phyloP scores from a whole-genome alignment of 1,140 invertebrate genomes.

The Paraescarpia echinospica region DNA sequence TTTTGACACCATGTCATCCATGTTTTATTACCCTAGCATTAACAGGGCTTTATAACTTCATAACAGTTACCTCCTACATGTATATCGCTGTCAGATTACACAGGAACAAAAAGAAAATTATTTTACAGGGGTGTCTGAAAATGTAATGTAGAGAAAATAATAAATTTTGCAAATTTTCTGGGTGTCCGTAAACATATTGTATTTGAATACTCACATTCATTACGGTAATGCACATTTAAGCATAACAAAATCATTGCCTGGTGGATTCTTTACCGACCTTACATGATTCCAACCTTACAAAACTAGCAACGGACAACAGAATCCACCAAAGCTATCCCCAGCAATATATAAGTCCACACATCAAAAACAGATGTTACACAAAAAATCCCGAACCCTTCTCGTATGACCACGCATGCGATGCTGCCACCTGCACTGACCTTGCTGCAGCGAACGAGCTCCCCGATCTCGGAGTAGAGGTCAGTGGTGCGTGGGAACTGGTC shows the following conservation, averaged over 20 bases:
- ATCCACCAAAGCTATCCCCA: not conserved
- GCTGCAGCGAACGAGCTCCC: constrained; percentile 71
- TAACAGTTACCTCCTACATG: no score
- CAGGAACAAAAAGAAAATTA: no score
- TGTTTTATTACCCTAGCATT: no score
- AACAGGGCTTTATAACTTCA: no score
- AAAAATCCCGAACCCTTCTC: not conserved
- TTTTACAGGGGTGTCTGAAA: no score
- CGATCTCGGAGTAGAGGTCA: constrained; percentile 95
- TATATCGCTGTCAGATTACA: no score
- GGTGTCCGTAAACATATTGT: no score
- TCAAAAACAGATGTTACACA: not conserved
- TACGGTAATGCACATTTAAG: no score
- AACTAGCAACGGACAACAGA: not conserved
- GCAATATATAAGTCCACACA: not conserved
- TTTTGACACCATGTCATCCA: no score
- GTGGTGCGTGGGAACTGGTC: constrained; percentile 89
- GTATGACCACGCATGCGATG: not conserved
- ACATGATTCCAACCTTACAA: not conserved
- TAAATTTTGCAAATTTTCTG: no score
- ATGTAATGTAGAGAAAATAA: not conserved
- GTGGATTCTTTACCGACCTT: not conserved
- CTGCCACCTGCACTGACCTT: constrained; percentile 48
- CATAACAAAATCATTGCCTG: no score
- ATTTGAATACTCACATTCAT: no score